These are phyloP conservation scores for Caloenas nicobarica DNA, from an alignment of 2,113 vertebrate genomes.

Conservation along the genomic window DNA sequence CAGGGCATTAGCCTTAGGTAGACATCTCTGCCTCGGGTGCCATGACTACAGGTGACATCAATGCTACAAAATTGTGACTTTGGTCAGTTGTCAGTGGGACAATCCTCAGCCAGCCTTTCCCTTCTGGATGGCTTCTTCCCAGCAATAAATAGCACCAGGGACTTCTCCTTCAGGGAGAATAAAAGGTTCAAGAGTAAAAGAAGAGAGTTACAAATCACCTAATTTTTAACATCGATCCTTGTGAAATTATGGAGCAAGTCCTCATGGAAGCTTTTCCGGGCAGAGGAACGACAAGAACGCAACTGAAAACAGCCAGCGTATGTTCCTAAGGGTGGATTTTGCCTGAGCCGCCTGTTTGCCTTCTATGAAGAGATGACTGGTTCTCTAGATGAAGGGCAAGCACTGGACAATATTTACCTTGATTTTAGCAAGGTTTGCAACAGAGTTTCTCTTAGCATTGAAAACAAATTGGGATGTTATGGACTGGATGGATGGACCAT, in stretches of 20 bases:
- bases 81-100: not conserved
- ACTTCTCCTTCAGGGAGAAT: not conserved
- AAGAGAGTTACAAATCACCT: not conserved
- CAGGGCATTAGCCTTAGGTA: not conserved
- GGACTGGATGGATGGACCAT: not conserved
- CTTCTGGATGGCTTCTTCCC: not conserved
- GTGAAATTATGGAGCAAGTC: not conserved
- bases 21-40: not conserved
- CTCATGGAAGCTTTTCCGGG: not conserved
- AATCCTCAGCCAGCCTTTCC: not conserved
- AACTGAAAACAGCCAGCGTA: not conserved
- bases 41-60: not conserved
- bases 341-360: not conserved
- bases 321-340: not conserved
- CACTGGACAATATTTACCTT: not conserved
- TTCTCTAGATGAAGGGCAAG: not conserved
- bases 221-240: not conserved
- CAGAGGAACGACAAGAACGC: not conserved
- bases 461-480: not conserved
- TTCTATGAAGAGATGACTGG: not conserved
- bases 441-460: not conserved
- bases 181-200: not conserved
- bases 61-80: not conserved
- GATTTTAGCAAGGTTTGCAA: not conserved
- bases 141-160: not conserved